These are phyloP conservation scores for Ptilodon capucinus DNA, from an alignment of 2,888 invertebrate species.

Conservation along the genomic window DNA sequence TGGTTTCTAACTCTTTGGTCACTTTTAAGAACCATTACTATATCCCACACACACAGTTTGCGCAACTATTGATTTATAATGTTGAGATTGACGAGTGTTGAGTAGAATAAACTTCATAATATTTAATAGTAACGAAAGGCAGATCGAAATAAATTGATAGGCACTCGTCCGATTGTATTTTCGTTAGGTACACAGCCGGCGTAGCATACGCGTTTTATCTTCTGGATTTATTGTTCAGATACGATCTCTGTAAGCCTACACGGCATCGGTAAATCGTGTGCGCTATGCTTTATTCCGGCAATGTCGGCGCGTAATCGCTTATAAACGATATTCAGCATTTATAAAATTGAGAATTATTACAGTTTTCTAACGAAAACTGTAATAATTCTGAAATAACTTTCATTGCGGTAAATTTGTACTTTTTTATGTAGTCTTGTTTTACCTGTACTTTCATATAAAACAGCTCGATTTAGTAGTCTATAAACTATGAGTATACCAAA, in stretches of 20 bases:
- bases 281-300: conserved; percentile 54
- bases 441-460: no score
- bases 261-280: conserved; percentile 56
- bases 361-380: no score
- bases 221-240: conserved; percentile 76
- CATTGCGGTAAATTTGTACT: no score
- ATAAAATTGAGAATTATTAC: conserved; percentile 16
- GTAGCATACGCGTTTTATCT: conserved; percentile 59
- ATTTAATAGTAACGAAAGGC: conserved; percentile 41
- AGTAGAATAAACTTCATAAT: conserved; percentile 42
- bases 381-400: no score
- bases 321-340: conserved; percentile 26
- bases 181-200: conserved; percentile 47
- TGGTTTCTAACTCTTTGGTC: conserved; percentile 50
- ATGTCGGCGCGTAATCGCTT: conserved; percentile 31
- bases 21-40: conserved; percentile 28
- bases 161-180: conserved; percentile 46
- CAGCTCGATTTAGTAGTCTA: no score
- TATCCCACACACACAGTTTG: conserved; percentile 11
- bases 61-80: conserved; percentile 20
- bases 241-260: conserved; percentile 67
- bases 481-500: no score
- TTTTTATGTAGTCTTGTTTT: no score
- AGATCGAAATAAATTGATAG: conserved; percentile 50
- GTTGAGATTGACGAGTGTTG: conserved; percentile 32